phyloP scores from a whole-genome alignment of 2,797 vertebrate genomes.

The Philypnodon macrostomus region DNA sequence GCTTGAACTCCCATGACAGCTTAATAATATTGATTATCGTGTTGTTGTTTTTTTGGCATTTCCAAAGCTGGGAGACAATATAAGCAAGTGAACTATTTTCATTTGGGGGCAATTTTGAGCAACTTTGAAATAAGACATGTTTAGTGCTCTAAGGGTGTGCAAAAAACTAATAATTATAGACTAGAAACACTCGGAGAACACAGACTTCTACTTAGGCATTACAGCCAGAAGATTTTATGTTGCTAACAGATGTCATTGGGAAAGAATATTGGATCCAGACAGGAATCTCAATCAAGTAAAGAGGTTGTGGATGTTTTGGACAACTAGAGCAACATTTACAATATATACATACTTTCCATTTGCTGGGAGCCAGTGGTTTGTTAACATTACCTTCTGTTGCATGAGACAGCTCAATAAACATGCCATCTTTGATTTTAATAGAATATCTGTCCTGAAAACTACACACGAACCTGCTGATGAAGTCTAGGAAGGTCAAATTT shows the following conservation, averaged over 20 bases:
- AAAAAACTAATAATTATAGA: no score
- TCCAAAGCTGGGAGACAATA: not conserved
- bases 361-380: not conserved
- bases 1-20: not conserved
- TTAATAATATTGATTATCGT: constrained; percentile 1
- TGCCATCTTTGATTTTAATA: not conserved
- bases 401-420: not conserved
- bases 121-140: not conserved
- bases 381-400: not conserved
- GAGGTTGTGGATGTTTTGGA: no score
- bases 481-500: not conserved
- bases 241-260: no score
- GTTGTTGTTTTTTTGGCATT: not conserved
- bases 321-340: no score
- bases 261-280: no score
- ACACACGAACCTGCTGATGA: not conserved
- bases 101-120: not conserved
- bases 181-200: no score
- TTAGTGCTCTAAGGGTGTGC: no score
- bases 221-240: no score
- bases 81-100: not conserved
- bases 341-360: no score
- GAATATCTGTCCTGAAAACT: not conserved
- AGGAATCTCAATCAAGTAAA: no score
- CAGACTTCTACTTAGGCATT: no score